Conservation (phyloP, 2,797 vertebrate species). For the Macrochelys suwanniensis region DNA sequence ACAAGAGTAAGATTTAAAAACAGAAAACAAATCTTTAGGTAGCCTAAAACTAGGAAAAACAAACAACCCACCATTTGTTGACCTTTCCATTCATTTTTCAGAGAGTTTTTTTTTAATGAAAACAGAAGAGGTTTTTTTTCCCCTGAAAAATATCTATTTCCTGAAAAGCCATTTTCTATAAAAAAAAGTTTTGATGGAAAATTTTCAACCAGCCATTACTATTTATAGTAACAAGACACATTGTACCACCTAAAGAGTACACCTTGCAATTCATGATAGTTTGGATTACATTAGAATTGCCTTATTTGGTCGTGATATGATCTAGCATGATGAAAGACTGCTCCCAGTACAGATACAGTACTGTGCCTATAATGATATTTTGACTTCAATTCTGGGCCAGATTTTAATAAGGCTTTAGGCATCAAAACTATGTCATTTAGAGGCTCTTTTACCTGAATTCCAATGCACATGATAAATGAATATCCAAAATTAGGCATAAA, state of each 20-base stretch:
- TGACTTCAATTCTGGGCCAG: background rate
- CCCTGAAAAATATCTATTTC: background rate
- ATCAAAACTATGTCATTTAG: background rate
- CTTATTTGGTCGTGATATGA: background rate
- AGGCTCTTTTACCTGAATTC: background rate
- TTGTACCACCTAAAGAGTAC: background rate
- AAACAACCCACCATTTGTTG: background rate
- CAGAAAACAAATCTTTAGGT: background rate
- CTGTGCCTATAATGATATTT: background rate
- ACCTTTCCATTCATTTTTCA: background rate
- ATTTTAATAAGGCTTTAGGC: background rate
- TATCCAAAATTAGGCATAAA: background rate
- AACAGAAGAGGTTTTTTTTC: background rate
- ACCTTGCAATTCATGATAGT: background rate
- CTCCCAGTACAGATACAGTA: background rate
- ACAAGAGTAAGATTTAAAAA: background rate
- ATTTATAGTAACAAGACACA: background rate
- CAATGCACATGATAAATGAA: background rate
- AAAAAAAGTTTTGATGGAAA: background rate
- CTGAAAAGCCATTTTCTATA: background rate
- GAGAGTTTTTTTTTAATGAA: background rate
- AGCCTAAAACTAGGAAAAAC: background rate
- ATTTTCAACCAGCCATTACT: background rate
- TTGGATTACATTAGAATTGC: background rate
- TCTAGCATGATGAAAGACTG: background rate